Conservation (phyloP, 35 echinoderm and acorn worm genomes). For the Diadema setosum region DNA sequence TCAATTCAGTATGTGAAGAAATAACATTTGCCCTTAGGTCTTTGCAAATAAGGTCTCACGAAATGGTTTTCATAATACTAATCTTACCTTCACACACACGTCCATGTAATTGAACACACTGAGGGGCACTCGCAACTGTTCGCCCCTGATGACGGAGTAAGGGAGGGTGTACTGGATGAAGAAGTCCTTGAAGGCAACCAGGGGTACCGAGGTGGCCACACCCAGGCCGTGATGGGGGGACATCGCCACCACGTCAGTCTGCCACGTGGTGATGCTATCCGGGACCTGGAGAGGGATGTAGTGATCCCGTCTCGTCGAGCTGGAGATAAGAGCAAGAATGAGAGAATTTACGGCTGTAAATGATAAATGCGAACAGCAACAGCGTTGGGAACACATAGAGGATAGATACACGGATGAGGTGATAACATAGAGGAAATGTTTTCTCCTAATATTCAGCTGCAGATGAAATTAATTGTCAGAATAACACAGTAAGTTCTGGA, state of each 20-base stretch:
- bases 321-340: slow-evolving; percentile 29
- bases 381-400: too few species aligned
- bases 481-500: too few species aligned
- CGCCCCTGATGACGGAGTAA: slow-evolving; percentile 87
- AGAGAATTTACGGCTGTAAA: too few species aligned
- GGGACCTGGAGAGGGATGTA: slow-evolving; percentile 66
- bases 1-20: too few species aligned
- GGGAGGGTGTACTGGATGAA: slow-evolving; percentile 86
- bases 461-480: too few species aligned
- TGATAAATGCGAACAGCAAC: too few species aligned
- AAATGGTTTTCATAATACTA: not conserved
- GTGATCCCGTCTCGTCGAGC: slow-evolving; percentile 68
- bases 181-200: slow-evolving; percentile 84
- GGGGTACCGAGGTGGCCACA: slow-evolving; percentile 28
- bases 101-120: slow-evolving; percentile 85
- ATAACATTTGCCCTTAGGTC: too few species aligned
- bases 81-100: slow-evolving; percentile 78
- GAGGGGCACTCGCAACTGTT: slow-evolving; percentile 78
- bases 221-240: slow-evolving; percentile 76
- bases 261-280: slow-evolving; percentile 90
- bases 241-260: slow-evolving; percentile 59
- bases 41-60: too few species aligned
- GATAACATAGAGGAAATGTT: too few species aligned
- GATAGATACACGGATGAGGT: too few species aligned
- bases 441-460: too few species aligned